A percentile compares a stretch with the other conserved stretches of the same genome.
These are phyloP conservation scores for Parnassius apollo DNA, from an alignment of 2,888 invertebrate genomes.

Conservation along the genomic window DNA sequence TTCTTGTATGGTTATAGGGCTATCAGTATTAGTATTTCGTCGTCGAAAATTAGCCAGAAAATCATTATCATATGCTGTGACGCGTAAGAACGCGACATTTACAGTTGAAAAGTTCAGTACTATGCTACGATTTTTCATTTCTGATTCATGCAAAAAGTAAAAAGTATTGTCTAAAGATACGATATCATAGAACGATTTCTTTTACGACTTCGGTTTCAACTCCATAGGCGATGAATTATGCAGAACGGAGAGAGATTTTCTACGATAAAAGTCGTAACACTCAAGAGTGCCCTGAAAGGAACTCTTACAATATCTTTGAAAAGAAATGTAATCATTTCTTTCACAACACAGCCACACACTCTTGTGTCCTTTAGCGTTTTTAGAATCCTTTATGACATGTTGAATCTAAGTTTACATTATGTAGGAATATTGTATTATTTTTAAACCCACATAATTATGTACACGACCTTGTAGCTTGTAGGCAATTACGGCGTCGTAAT, in stretches of 20 bases:
- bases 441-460: neutral
- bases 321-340: constrained; percentile 20
- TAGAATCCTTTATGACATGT: too few species aligned
- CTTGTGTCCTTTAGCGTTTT: neutral
- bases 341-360: neutral
- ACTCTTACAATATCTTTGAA: constrained; percentile 52
- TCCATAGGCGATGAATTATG: constrained; percentile 80
- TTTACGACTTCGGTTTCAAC: constrained; percentile 81
- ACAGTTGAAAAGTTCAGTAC: constrained; percentile 34
- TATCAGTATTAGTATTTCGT: too few species aligned
- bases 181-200: constrained; percentile 81
- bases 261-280: constrained; percentile 78
- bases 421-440: neutral
- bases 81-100: too few species aligned
- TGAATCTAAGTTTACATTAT: neutral
- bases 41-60: too few species aligned
- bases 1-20: too few species aligned
- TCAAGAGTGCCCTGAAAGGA: constrained; percentile 74
- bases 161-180: constrained; percentile 76
- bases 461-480: neutral
- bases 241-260: constrained; percentile 78
- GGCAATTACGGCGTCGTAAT: constrained; percentile 7
- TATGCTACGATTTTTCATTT: constrained; percentile 47
- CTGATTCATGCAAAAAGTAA: constrained; percentile 69
- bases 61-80: too few species aligned